phyloP scores from a whole-genome alignment of 2,888 invertebrate species.

The Sphecodes monilicornis region DNA sequence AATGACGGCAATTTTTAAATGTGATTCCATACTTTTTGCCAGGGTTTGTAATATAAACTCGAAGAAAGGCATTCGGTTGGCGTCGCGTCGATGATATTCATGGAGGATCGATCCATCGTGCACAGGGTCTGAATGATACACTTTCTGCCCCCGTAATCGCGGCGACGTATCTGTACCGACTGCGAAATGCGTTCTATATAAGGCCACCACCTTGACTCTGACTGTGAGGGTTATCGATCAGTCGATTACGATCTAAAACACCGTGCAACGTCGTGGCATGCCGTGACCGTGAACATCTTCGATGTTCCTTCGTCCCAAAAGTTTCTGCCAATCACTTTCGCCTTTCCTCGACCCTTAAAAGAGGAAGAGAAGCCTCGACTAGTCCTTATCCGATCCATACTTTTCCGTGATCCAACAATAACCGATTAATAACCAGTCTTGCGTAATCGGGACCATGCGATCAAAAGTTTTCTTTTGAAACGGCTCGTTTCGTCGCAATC shows the following conservation, averaged over 20 bases:
- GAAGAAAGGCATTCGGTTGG: neutral
- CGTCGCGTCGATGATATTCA: neutral
- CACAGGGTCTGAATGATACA: slow-evolving; percentile 20
- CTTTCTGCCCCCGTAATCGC: slow-evolving; percentile 13
- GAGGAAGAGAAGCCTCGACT: neutral
- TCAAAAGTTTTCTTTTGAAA: neutral
- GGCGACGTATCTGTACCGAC: slow-evolving; percentile 7
- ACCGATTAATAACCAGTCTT: neutral
- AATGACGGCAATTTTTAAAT: too few species aligned
- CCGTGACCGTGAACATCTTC: slow-evolving; percentile 71
- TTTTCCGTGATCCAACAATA: neutral
- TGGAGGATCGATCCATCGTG: slow-evolving; percentile 24
- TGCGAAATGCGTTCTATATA: slow-evolving; percentile 49
- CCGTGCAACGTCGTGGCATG: slow-evolving; percentile 51
- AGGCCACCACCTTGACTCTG: slow-evolving; percentile 76
- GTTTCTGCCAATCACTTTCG: slow-evolving; percentile 54
- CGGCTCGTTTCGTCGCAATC: neutral
- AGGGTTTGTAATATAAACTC: too few species aligned
- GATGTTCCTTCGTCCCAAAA: slow-evolving; percentile 60
- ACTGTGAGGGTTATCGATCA: slow-evolving; percentile 71
- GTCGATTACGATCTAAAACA: slow-evolving; percentile 73
- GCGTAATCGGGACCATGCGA: neutral
- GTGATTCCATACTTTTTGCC: too few species aligned
- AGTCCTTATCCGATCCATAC: neutral
- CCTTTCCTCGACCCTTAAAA: slow-evolving; percentile 7